These are phyloP conservation scores for Apolygus lucorum DNA, from an alignment of 1,140 invertebrate genomes.

Conservation along the genomic window DNA sequence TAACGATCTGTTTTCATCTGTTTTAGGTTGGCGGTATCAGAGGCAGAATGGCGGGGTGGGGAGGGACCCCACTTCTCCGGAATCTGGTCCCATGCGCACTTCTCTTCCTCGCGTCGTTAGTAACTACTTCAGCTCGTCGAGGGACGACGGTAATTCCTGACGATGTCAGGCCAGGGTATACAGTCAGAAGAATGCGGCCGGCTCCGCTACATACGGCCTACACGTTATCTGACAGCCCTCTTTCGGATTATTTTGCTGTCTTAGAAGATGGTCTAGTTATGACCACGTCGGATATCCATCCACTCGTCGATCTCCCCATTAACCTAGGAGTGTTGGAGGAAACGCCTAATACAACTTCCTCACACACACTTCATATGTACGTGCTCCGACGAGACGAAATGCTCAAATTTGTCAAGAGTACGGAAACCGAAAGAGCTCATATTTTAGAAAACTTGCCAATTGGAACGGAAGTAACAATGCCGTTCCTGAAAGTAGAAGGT, in stretches of 20 bases:
- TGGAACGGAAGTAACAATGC: slow-evolving; percentile 58
- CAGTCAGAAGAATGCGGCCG: slow-evolving; percentile 60
- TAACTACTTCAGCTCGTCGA: slow-evolving; percentile 25
- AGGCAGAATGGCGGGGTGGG: slow-evolving; percentile 1
- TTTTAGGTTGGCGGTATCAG: neutral
- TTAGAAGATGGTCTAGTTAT: slow-evolving; percentile 81
- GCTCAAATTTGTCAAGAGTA: slow-evolving; percentile 55
- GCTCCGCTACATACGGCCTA: slow-evolving; percentile 47
- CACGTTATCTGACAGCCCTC: slow-evolving; percentile 62
- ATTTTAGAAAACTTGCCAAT: slow-evolving; percentile 63
- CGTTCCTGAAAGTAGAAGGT: slow-evolving; percentile 49
- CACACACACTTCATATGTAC: slow-evolving; percentile 68
- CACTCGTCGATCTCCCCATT: slow-evolving; percentile 68
- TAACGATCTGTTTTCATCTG: neutral
- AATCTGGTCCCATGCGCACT: neutral
- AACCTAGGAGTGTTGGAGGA: slow-evolving; percentile 72
- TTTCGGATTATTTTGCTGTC: slow-evolving; percentile 73
- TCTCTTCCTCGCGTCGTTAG: neutral
- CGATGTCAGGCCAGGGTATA: slow-evolving; percentile 76
- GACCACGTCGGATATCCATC: slow-evolving; percentile 73
- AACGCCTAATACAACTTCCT: slow-evolving; percentile 62
- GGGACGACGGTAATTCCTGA: slow-evolving; percentile 45
- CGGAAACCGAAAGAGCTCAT: slow-evolving; percentile 46
- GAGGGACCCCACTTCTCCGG: slow-evolving; percentile 4
- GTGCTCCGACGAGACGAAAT: slow-evolving; percentile 71